A percentile compares a stretch with the other conserved stretches of the same genome.
Conservation (phyloP, 2,113 vertebrate genomes). For the Burhinus bistriatus region DNA sequence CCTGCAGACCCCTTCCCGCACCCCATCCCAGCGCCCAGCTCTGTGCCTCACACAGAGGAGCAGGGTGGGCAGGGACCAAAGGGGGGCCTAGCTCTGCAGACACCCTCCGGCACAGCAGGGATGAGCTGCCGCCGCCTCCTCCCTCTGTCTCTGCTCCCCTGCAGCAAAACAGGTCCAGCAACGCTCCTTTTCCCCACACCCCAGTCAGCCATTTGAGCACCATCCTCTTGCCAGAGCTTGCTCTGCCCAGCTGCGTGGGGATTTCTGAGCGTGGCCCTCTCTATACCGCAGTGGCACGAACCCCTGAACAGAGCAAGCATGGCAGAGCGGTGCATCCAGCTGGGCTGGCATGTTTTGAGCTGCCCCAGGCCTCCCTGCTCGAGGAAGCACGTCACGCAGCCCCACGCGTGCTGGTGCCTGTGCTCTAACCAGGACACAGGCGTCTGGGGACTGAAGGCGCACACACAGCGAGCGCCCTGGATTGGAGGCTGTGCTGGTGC, state of each 20-base stretch:
- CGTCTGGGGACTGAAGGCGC: not conserved
- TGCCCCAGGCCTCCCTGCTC: not conserved
- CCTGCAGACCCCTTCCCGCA: not conserved
- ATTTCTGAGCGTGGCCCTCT: not conserved
- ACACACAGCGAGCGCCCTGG: not conserved
- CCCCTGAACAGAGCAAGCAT: accelerated
- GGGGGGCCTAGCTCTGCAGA: accelerated
- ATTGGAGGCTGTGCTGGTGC: accelerated
- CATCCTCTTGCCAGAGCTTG: not conserved
- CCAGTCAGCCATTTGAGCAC: accelerated
- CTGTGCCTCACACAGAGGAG: accelerated
- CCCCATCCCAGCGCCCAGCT: not conserved
- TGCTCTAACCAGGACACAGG: not conserved
- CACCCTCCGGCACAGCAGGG: not conserved
- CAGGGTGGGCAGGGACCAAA: accelerated
- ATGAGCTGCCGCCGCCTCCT: not conserved
- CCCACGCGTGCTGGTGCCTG: accelerated
- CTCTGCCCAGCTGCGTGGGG: not conserved
- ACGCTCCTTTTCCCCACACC: not conserved
- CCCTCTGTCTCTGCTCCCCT: not conserved
- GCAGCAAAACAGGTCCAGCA: not conserved
- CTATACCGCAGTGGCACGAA: accelerated
- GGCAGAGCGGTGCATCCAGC: accelerated
- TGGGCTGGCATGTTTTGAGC: accelerated
- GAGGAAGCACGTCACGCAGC: not conserved